Evolutionary conservation across 2,113 vertebrate genomes (phyloP).

Genomic region (Epinephelus fuscoguttatus): DNA sequence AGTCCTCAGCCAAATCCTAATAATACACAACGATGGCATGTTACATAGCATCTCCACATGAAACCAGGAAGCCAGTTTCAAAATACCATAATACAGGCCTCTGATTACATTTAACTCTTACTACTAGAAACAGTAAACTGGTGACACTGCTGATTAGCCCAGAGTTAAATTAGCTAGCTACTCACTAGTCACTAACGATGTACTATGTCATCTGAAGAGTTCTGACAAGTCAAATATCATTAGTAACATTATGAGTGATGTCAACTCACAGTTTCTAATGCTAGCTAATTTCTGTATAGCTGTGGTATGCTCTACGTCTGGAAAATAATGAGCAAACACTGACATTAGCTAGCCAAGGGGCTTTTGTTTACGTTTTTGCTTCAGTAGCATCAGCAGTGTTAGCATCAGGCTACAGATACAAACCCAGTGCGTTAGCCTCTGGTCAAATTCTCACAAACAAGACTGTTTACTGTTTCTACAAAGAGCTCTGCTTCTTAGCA

Average conservation of each 20-base stretch:
- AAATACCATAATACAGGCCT: not conserved
- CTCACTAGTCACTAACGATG: not conserved
- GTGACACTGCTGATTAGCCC: not conserved
- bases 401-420: constrained; percentile 16
- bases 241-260: not conserved
- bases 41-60: not conserved
- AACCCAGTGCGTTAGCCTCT: not conserved
- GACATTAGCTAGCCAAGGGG: constrained; percentile 15
- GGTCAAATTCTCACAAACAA: not conserved
- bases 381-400: constrained; percentile 37
- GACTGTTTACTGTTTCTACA: not conserved
- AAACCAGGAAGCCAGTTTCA: not conserved
- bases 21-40: constrained; percentile 29
- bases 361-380: constrained; percentile 79
- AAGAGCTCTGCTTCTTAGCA: not conserved
- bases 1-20: constrained; percentile 59
- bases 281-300: not conserved
- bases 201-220: not conserved
- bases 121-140: not conserved
- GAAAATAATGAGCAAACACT: not conserved
- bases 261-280: not conserved
- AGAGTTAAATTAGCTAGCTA: not conserved
- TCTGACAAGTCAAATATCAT: not conserved
- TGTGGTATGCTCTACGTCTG: not conserved
- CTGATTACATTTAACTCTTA: not conserved